A percentile compares a stretch with the other conserved stretches of the same genome.
Conservation (phyloP, 2,888 invertebrate genomes). For the Parnassius glacialis region DNA sequence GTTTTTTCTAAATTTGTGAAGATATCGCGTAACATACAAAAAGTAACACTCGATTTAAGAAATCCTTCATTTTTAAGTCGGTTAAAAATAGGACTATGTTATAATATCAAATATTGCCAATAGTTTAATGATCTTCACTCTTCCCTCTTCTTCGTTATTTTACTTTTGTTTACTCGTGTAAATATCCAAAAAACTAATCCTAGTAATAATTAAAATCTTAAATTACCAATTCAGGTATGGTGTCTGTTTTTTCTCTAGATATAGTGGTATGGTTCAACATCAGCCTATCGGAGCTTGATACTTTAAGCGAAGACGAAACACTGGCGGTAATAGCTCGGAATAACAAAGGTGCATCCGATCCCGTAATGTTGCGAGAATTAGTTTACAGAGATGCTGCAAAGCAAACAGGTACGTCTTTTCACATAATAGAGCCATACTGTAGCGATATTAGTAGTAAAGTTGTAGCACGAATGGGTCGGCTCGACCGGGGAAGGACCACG, state of each 20-base stretch:
- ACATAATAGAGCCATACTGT: too few relatives aligned
- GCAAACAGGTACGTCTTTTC: slow-evolving; percentile 52
- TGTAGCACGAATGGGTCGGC: too few relatives aligned
- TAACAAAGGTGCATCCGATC: slow-evolving; percentile 68
- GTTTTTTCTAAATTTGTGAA: too few relatives aligned
- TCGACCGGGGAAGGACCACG: too few relatives aligned
- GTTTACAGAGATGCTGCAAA: slow-evolving; percentile 66
- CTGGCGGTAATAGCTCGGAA: slow-evolving; percentile 65
- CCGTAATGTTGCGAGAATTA: slow-evolving; percentile 58
- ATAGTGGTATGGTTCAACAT: slow-evolving; percentile 66
- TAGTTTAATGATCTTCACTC: too few relatives aligned
- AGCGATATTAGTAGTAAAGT: too few relatives aligned
- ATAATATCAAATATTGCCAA: too few relatives aligned
- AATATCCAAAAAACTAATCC: not conserved
- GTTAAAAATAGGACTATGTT: too few relatives aligned
- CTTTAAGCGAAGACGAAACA: slow-evolving; percentile 55
- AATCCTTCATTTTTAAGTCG: too few relatives aligned
- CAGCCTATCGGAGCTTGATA: slow-evolving; percentile 58
- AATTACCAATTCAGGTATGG: not conserved
- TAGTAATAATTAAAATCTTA: not conserved
- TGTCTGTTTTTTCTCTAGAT: slow-evolving; percentile 39
- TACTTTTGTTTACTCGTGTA: not conserved
- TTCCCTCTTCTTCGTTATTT: too few relatives aligned
- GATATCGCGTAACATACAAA: too few relatives aligned
- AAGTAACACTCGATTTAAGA: too few relatives aligned